These are phyloP conservation scores for Molothrus ater DNA, from an alignment of 2,797 vertebrate species.

Conservation along the genomic window DNA sequence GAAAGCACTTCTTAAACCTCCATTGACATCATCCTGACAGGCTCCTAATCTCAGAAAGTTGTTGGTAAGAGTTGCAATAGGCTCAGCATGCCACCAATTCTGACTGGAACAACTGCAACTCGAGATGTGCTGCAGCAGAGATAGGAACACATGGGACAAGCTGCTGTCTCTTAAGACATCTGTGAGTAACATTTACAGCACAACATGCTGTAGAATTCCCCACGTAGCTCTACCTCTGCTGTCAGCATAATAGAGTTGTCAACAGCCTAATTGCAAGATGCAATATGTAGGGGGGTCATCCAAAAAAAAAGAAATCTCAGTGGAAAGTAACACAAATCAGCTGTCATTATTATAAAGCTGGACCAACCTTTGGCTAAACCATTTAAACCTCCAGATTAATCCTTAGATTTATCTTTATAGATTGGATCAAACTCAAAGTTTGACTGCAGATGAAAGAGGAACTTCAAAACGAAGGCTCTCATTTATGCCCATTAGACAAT, in stretches of 20 bases:
- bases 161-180: slow-evolving; percentile 59
- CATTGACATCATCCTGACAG: slow-evolving; percentile 76
- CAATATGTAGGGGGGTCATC: slow-evolving; percentile 56
- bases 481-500: slow-evolving; percentile 47
- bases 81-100: slow-evolving; percentile 66
- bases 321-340: slow-evolving; percentile 60
- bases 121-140: slow-evolving; percentile 33
- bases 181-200: slow-evolving; percentile 65
- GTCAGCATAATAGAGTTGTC: slow-evolving; percentile 71
- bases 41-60: slow-evolving; percentile 73
- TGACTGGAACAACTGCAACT: slow-evolving; percentile 27
- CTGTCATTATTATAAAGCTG: slow-evolving; percentile 55
- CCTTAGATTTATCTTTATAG: slow-evolving; percentile 56
- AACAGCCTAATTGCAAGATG: slow-evolving; percentile 69
- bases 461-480: slow-evolving; percentile 39
- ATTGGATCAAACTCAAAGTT: slow-evolving; percentile 56
- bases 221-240: slow-evolving; percentile 70
- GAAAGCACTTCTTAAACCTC: slow-evolving; percentile 77
- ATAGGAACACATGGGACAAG: slow-evolving; percentile 57
- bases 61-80: slow-evolving; percentile 73
- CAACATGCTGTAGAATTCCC: slow-evolving; percentile 62
- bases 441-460: slow-evolving; percentile 50
- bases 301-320: slow-evolving; percentile 24
- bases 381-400: slow-evolving; percentile 68
- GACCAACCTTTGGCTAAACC: slow-evolving; percentile 58